Percentiles rank a stretch among this genome's conserved stretches.
Evolutionary conservation across 2,797 vertebrate species (phyloP).

Genomic region (Anguilla obscura): DNA sequence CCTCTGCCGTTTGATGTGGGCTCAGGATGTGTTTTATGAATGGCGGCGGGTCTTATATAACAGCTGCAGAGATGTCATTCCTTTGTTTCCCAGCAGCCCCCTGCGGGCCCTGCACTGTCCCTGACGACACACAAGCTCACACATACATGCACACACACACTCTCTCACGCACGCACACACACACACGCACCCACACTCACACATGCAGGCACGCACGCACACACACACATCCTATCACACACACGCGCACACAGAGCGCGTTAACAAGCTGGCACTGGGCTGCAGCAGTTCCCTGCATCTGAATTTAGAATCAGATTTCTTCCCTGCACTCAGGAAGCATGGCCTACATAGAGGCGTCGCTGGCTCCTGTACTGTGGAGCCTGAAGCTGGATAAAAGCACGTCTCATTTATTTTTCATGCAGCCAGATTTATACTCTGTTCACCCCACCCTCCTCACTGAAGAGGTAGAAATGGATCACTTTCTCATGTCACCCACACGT

Average conservation of each 20-base stretch:
- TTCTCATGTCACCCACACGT: slow-evolving; percentile 34
- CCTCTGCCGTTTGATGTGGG: slow-evolving; percentile 37
- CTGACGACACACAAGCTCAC: background rate
- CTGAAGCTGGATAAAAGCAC: slow-evolving; percentile 33
- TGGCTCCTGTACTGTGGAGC: slow-evolving; percentile 5
- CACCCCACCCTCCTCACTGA: background rate
- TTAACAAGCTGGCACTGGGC: slow-evolving; percentile 19
- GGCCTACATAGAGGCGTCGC: slow-evolving; percentile 47
- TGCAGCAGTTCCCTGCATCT: slow-evolving; percentile 6
- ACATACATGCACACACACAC: background rate
- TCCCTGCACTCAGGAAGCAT: slow-evolving; percentile 28
- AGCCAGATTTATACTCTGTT: slow-evolving; percentile 21
- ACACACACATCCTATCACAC: slow-evolving; percentile 11
- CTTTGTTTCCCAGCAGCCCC: slow-evolving; percentile 11
- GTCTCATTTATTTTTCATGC: slow-evolving; percentile 48
- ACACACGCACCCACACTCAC: background rate
- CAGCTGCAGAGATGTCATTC: slow-evolving; percentile 2
- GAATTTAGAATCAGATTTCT: slow-evolving; percentile 32
- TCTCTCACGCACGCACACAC: background rate
- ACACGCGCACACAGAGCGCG: background rate
- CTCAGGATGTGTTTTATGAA: slow-evolving; percentile 38
- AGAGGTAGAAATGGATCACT: background rate
- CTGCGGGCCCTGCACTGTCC: background rate
- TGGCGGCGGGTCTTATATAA: slow-evolving; percentile 39
- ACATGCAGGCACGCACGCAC: background rate